These are phyloP conservation scores for Tetramorium simillimum DNA, from an alignment of 1,140 invertebrate genomes.

Conservation along the genomic window DNA sequence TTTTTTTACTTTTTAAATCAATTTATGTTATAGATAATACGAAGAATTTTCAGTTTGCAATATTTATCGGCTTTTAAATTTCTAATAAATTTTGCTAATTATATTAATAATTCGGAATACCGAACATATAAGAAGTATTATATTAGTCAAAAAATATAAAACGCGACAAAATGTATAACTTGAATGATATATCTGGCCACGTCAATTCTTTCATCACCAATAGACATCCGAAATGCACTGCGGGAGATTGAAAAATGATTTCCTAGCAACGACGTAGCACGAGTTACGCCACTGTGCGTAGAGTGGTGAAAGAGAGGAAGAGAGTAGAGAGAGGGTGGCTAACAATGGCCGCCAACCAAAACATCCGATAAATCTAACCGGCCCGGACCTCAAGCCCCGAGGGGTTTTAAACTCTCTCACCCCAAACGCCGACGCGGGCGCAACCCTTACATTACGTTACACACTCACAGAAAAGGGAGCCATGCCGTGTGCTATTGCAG, in stretches of 20 bases:
- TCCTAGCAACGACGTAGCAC: slow-evolving; percentile 62
- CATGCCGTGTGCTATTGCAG: slow-evolving; percentile 77
- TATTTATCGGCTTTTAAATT: background rate
- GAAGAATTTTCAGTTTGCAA: background rate
- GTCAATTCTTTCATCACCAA: slow-evolving; percentile 50
- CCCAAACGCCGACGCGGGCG: slow-evolving; percentile 79
- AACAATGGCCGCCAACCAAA: slow-evolving; percentile 86
- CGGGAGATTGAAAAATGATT: slow-evolving; percentile 60
- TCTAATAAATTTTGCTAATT: background rate
- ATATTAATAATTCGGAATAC: background rate
- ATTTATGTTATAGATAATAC: background rate
- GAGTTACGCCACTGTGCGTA: slow-evolving; percentile 70
- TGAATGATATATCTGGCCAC: slow-evolving; percentile 31
- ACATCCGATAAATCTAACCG: slow-evolving; percentile 86
- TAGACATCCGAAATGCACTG: slow-evolving; percentile 50
- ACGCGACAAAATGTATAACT: background rate
- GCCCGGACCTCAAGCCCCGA: slow-evolving; percentile 84
- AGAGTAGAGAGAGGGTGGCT: slow-evolving; percentile 76
- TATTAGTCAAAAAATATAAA: background rate
- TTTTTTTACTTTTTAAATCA: background rate
- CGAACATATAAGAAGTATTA: background rate
- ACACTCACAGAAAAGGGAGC: slow-evolving; percentile 78
- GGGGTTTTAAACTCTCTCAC: slow-evolving; percentile 85
- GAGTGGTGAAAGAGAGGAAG: slow-evolving; percentile 73
- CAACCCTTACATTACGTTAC: slow-evolving; percentile 85